Base-by-base conservation (phyloP, 2,888 invertebrate genomes). In the Sphaeridia pumilis region DNA sequence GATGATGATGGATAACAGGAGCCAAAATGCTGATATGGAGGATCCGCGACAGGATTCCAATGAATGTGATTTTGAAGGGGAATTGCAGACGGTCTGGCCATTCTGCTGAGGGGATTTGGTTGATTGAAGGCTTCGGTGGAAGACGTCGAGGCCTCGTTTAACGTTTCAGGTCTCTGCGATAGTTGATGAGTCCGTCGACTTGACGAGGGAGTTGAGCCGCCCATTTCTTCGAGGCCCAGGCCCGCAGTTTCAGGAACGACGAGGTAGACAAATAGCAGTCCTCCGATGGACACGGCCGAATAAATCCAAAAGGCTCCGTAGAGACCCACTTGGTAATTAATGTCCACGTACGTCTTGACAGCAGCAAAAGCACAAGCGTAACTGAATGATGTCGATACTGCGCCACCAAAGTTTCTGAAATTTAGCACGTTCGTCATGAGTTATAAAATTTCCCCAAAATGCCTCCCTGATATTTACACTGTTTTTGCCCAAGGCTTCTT, bases 171-270 rank as follows among this genome's bases (percentile, higher is more conserved):
- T 17, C 26, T 12, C 10, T 38, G 49, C 25, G 27, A 27, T 17
- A 38, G 24, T 4, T 38, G 41, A 35, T 4, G 34, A 36, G n/a
- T 35, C n/a, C n/a, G n/a, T n/a, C n/a, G n/a, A n/a, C n/a, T n/a
- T n/a, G n/a, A n/a, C n/a, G n/a, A n/a, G n/a, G 27, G 12, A 24
- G 21, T n/a, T 7, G 51, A 4, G 31, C 22, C n/a, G 68, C 84
- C 83, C 80, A 90, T 88, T 71, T 90, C 88, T 69, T 87, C 87
- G 65, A 92, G 74, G 68, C 88, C 87, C 64, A 83, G 83, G 1
- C 90, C 90, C 70, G 87, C 89, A 3, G 92, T 92, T 73, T 92
- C 90, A 0, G 90, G 90, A 7, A 92, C 85, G 69, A 82, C 84
- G 67, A 83, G 82, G 2, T 84, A 83, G 1, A 89, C 84, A 70